Evolutionary conservation across 2,888 invertebrate species (phyloP), one percentile per base, ranked within the genome.

Genomic region (Clanis bilineata): DNA sequence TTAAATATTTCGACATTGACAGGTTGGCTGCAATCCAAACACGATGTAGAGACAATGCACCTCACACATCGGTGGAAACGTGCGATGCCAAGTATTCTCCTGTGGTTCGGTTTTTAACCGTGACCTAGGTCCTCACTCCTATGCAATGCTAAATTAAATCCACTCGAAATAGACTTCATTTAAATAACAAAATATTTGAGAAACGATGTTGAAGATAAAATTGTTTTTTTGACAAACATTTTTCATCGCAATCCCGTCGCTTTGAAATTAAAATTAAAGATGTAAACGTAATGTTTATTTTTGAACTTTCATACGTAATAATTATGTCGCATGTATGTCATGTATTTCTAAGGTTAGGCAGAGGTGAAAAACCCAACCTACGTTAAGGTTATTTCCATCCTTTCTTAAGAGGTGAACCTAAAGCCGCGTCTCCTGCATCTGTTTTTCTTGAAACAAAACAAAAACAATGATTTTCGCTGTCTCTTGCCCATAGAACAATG

Each of bases 41-140:
- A 56, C 22, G 23, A 51, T 10, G 51, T 18, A 1, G 59, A 60
- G 28, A 63, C 62, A 62, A 62, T 60, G 55, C 55, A 55, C 54
- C 59, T 56, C 59, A 59, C 62, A 51, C 62, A 32, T 15, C 47
- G 23, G 58, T 38, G 54, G 55, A 56, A 38, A 56, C 39, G 39
- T 21, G 55, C 10, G 32, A 18, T 51, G 51, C 51, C 51, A 51
- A 51, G 32, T 51, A 51, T 51, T 51, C 51, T 18, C 51, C 44
- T 18, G 18, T 28, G 51, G 28, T 51, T 51, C 32, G 51, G 18
- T 51, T 51, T 51, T 51, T 51, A 51, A 51, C 51, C 51, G 51
- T 51, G 51, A 51, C 51, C 51, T 51, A 51, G 32, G 51, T 51
- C 32, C 32, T 51, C 51, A 18, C 32, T 51, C 32, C 32, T 51